phyloP scores from a whole-genome alignment of 2,113 vertebrate genomes.

The Mungos mungo region DNA sequence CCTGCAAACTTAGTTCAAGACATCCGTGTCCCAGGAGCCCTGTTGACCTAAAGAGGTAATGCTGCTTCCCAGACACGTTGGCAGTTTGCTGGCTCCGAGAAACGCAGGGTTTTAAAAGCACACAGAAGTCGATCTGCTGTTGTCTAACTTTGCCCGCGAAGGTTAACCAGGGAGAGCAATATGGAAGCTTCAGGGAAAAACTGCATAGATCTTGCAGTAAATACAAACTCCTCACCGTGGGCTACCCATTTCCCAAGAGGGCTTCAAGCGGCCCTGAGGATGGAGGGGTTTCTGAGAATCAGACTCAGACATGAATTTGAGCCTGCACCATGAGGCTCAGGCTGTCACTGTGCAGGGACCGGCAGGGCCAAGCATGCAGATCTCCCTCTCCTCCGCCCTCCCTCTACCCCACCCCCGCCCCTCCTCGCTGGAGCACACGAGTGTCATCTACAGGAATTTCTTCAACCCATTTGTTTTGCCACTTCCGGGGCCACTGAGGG shows the following conservation, averaged over 20 bases:
- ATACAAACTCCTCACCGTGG: neutral
- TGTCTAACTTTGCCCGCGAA: conserved; percentile 21
- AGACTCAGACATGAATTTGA: neutral
- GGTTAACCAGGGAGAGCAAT: conserved; percentile 2
- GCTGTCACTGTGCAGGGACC: neutral
- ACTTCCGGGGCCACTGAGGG: conserved; percentile 64
- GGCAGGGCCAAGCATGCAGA: neutral
- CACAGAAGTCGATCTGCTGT: neutral
- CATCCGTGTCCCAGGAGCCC: neutral
- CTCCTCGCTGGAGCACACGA: neutral
- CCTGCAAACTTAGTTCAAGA: neutral
- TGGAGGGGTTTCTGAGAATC: neutral
- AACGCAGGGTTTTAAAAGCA: neutral
- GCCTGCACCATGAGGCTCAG: neutral
- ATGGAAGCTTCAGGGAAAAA: neutral
- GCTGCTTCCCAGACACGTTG: neutral
- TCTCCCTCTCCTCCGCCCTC: too few relatives aligned
- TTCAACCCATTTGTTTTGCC: conserved; percentile 63
- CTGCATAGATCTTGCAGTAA: neutral
- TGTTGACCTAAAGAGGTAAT: conserved; percentile 1
- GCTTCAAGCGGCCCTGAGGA: neutral
- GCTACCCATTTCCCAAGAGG: neutral
- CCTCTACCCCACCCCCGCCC: neutral
- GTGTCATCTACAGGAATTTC: conserved; percentile 28
- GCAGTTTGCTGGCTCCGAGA: conserved; percentile 5